A percentile compares a stretch with the other conserved stretches of the same genome.
Evolutionary conservation across 2,113 vertebrate genomes (phyloP).

Genomic region (Siniperca knerii): DNA sequence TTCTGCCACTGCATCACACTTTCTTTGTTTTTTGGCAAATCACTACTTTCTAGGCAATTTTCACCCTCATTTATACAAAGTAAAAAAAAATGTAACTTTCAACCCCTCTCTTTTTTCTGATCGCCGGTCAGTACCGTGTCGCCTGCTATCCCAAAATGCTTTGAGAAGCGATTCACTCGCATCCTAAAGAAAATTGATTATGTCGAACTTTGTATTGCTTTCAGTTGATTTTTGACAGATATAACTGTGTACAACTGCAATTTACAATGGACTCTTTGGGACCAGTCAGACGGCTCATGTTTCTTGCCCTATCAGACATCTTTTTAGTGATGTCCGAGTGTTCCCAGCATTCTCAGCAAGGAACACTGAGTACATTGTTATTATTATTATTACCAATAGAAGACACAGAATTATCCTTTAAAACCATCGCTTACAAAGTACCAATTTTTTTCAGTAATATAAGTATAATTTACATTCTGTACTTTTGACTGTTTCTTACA

Average conservation of each 20-base stretch:
- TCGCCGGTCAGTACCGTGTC: too few species aligned
- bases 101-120: too few species aligned
- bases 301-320: background rate
- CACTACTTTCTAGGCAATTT: too few species aligned
- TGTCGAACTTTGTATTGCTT: background rate
- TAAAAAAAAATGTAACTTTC: too few species aligned
- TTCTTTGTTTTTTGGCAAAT: too few species aligned
- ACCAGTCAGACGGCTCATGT: background rate
- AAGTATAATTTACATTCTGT: background rate
- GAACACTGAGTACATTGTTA: background rate
- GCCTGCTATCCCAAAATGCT: too few species aligned
- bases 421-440: background rate
- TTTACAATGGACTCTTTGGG: too few species aligned
- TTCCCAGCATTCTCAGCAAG: background rate
- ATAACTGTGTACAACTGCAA: background rate
- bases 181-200: background rate
- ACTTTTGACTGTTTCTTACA: background rate
- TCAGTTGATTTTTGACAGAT: background rate
- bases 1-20: too few species aligned
- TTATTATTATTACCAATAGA: background rate
- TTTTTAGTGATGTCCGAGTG: background rate
- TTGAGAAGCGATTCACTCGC: too few species aligned
- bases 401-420: background rate
- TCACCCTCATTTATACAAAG: too few species aligned
- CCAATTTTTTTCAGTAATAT: background rate